A percentile compares a stretch with the other conserved stretches of the same genome.
Conservation (phyloP, 1,140 invertebrate species). For the Hyphantria cunea region DNA sequence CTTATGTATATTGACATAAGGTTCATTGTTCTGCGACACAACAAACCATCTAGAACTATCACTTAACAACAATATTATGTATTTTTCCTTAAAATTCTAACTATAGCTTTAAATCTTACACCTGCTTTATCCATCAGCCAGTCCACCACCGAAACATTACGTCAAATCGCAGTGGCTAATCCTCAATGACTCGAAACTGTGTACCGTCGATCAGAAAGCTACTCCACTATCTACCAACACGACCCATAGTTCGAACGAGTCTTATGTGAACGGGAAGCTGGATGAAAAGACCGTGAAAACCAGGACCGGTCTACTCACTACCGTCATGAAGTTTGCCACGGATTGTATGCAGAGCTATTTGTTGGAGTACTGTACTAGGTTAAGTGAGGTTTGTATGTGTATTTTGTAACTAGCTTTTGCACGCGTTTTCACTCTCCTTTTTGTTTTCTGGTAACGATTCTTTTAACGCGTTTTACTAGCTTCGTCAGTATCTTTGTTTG, state of each 20-base stretch:
- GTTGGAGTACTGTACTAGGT: constrained; percentile 74
- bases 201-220: constrained; percentile 27
- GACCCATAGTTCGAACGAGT: constrained; percentile 25
- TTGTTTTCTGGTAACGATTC: no score
- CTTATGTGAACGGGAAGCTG: constrained; percentile 21
- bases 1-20: no score
- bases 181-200: constrained; percentile 53
- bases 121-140: constrained; percentile 50
- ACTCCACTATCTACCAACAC: background rate
- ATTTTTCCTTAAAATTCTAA: no score
- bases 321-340: constrained; percentile 72
- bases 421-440: no score
- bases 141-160: constrained; percentile 58
- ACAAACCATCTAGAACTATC: no score
- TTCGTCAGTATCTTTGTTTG: no score
- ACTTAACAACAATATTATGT: no score
- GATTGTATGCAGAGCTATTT: constrained; percentile 76
- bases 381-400: constrained; percentile 76
- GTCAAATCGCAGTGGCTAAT: constrained; percentile 69
- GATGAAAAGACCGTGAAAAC: constrained; percentile 54
- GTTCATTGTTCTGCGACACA: no score
- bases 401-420: constrained; percentile 1
- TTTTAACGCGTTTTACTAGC: no score
- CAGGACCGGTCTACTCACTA: constrained; percentile 59
- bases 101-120: no score